Percentiles rank a stretch among this genome's conserved stretches.
phyloP scores from a whole-genome alignment of 2,113 vertebrate genomes.

The Sander vitreus region DNA sequence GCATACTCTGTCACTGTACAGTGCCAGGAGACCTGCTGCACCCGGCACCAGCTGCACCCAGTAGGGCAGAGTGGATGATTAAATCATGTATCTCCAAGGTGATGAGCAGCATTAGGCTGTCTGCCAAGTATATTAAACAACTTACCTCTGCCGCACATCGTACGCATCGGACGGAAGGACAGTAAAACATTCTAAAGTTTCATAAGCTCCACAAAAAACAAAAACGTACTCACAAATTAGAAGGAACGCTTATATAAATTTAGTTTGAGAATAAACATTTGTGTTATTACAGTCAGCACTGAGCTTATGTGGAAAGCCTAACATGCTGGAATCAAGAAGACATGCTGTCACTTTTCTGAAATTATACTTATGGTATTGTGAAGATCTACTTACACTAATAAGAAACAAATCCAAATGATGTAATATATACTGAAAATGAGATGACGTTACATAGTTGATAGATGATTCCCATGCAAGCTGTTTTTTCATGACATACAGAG shows the following conservation, averaged over 20 bases:
- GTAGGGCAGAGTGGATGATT: conserved; percentile 66
- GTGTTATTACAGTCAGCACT: neutral
- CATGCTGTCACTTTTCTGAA: neutral
- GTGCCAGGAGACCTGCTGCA: conserved; percentile 68
- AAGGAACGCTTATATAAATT: neutral
- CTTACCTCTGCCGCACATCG: conserved; percentile 29
- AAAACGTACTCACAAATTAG: neutral
- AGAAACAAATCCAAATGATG: neutral
- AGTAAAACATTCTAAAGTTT: conserved; percentile 31
- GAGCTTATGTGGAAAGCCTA: neutral
- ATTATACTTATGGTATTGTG: neutral
- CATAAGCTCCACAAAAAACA: neutral
- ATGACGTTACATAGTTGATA: neutral
- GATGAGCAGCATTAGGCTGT: conserved; percentile 50
- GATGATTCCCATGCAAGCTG: neutral
- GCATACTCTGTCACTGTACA: conserved; percentile 35
- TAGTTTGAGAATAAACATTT: neutral
- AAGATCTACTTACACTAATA: neutral
- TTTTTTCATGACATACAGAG: neutral
- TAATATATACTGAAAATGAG: neutral
- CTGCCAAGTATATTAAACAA: conserved; percentile 55
- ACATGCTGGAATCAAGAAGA: neutral
- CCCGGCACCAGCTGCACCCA: conserved; percentile 46
- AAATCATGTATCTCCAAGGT: conserved; percentile 65
- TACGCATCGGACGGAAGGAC: conserved; percentile 18